phyloP scores from a whole-genome alignment of 2,888 invertebrate species.

The Agelastica alni region DNA sequence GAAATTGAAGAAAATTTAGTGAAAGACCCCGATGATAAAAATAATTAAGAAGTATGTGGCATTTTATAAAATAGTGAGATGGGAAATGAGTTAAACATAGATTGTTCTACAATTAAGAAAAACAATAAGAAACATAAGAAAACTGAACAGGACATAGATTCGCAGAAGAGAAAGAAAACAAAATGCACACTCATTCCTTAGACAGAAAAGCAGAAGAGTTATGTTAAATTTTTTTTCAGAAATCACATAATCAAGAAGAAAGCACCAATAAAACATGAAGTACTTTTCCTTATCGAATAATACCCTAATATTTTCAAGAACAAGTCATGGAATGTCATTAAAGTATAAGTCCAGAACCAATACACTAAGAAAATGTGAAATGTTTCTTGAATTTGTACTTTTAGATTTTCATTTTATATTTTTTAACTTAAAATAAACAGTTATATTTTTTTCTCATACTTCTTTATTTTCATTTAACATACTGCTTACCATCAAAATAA shows the following conservation, averaged over 20 bases:
- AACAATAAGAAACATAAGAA: background rate
- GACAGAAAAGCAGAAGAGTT: background rate
- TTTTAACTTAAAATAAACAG: too few species aligned
- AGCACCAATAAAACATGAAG: conserved; percentile 4
- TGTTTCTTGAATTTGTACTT: too few species aligned
- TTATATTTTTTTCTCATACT: too few species aligned
- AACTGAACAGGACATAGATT: background rate
- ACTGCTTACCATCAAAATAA: too few species aligned
- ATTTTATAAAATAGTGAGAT: too few species aligned
- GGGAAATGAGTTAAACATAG: too few species aligned
- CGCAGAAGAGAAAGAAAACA: background rate
- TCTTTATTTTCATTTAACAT: too few species aligned
- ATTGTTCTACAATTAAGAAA: conserved; percentile 1
- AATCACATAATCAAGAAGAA: too few species aligned
- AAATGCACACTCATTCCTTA: background rate
- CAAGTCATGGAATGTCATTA: conserved; percentile 1
- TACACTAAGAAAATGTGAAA: conserved; percentile 7
- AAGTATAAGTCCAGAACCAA: conserved; percentile 7
- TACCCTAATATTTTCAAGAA: conserved; percentile 3
- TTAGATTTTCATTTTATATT: too few species aligned
- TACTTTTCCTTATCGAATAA: background rate
- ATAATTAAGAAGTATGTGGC: conserved; percentile 1
- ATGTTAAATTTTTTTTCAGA: conserved; percentile 1
- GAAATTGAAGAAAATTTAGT: conserved; percentile 9
- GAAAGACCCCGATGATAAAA: background rate